A percentile compares a stretch with the other conserved stretches of the same genome.
Conservation (phyloP, 2,888 invertebrate genomes). For the Entomobrya multifasciata region DNA sequence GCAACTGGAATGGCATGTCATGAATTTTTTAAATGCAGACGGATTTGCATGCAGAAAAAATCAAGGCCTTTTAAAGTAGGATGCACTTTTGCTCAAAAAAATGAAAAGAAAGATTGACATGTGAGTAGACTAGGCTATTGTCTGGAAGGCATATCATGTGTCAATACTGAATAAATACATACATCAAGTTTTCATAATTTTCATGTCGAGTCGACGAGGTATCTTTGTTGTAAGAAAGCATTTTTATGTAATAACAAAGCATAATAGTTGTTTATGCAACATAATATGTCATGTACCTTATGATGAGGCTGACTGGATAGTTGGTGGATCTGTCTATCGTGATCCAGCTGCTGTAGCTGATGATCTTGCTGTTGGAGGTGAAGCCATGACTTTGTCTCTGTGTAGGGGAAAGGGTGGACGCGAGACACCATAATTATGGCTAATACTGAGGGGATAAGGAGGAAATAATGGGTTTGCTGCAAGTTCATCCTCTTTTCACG, state of each 20-base stretch:
- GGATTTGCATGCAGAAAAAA: slow-evolving; percentile 40
- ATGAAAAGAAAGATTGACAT: slow-evolving; percentile 5
- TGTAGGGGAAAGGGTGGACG: slow-evolving; percentile 69
- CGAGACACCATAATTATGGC: slow-evolving; percentile 70
- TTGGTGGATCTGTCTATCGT: slow-evolving; percentile 13
- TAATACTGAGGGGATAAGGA: slow-evolving; percentile 71
- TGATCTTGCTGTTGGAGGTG: slow-evolving; percentile 41
- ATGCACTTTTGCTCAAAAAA: slow-evolving; percentile 37
- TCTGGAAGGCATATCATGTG: slow-evolving; percentile 1
- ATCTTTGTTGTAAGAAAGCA: not conserved
- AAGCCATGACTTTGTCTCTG: slow-evolving; percentile 73
- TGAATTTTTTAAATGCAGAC: slow-evolving; percentile 19
- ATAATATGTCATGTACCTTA: slow-evolving; percentile 34
- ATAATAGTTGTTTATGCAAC: not conserved
- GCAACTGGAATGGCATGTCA: slow-evolving; percentile 17
- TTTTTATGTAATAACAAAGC: not conserved
- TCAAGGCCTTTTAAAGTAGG: not conserved
- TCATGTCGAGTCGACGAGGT: slow-evolving; percentile 36
- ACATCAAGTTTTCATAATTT: slow-evolving; percentile 32
- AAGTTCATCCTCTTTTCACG: slow-evolving; percentile 63
- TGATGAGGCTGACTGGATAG: slow-evolving; percentile 44
- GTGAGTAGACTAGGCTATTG: slow-evolving; percentile 9
- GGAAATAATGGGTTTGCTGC: slow-evolving; percentile 58
- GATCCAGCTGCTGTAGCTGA: slow-evolving; percentile 37
- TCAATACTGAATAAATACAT: slow-evolving; percentile 3